A percentile compares a stretch with the other conserved stretches of the same genome.
Conservation (phyloP, 2,888 invertebrate species). For the Melanostoma mellinum region DNA sequence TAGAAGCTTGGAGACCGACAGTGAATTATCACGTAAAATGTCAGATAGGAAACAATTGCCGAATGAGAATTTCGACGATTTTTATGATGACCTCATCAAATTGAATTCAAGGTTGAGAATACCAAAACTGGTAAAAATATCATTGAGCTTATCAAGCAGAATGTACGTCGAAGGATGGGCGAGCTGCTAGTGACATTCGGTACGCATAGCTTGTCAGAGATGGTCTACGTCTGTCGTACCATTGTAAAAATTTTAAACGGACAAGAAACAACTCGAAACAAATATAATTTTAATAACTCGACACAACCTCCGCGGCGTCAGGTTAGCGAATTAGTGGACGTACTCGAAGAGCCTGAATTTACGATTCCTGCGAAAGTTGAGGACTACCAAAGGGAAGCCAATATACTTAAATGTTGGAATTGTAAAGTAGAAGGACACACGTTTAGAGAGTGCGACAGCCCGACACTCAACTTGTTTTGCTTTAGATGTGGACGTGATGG, state of each 20-base stretch:
- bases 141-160: background rate
- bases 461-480: too few relatives aligned
- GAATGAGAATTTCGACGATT: constrained; percentile 2
- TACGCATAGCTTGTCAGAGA: too few relatives aligned
- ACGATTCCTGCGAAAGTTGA: background rate
- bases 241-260: background rate
- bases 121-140: background rate
- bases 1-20: background rate
- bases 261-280: background rate
- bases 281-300: background rate
- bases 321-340: too few relatives aligned
- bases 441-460: too few relatives aligned
- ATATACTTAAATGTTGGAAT: background rate
- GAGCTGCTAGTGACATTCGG: too few relatives aligned
- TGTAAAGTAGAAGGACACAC: too few relatives aligned
- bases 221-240: too few relatives aligned
- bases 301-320: background rate
- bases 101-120: background rate
- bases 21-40: background rate
- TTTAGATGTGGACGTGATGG: background rate
- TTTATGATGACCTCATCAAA: background rate
- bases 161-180: background rate
- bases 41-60: background rate
- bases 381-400: constrained; percentile 15
- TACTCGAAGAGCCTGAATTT: background rate